Percentiles rank a stretch among this genome's conserved stretches.
Conservation (phyloP, 2,888 invertebrate genomes). For the Steinernema carpocapsae region DNA sequence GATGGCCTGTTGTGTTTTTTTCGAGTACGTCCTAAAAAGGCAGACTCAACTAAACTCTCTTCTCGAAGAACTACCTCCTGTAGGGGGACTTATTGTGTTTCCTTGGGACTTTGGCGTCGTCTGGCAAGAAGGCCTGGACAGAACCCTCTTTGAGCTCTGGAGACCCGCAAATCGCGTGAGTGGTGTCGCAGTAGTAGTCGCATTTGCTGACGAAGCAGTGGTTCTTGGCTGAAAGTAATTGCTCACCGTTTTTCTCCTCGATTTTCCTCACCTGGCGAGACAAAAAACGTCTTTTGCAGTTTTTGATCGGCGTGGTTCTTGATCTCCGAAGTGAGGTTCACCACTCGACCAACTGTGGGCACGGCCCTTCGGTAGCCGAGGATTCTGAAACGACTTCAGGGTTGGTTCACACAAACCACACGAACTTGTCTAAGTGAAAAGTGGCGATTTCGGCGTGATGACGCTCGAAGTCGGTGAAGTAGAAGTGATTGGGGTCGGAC, state of each 20-base stretch:
- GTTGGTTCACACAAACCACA: too few species aligned
- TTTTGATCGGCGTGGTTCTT: constrained; percentile 88
- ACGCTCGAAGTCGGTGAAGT: constrained; percentile 97
- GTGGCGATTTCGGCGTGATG: constrained; percentile 98
- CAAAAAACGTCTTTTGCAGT: constrained; percentile 73
- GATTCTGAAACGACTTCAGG: constrained; percentile 77
- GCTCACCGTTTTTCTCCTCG: not conserved
- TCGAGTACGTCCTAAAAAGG: constrained; percentile 80
- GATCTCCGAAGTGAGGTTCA: constrained; percentile 90
- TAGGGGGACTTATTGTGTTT: constrained; percentile 82
- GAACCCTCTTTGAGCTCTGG: constrained; percentile 95
- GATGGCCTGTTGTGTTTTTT: constrained; percentile 86
- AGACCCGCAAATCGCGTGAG: constrained; percentile 87
- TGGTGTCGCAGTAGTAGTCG: constrained; percentile 74
- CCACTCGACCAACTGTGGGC: constrained; percentile 87
- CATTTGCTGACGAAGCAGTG: constrained; percentile 72
- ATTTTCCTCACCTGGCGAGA: constrained; percentile 71
- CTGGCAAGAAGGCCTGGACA: constrained; percentile 91
- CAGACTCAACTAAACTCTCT: not conserved
- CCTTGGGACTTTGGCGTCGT: constrained; percentile 78
- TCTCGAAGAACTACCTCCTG: constrained; percentile 76
- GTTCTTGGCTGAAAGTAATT: constrained; percentile 70
- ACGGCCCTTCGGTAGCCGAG: constrained; percentile 91
- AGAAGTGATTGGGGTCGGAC: constrained; percentile 97
- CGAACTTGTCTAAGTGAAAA: constrained; percentile 94